These are phyloP conservation scores for Ginglymostoma cirratum DNA, from an alignment of 2,113 vertebrate genomes.

Conservation along the genomic window DNA sequence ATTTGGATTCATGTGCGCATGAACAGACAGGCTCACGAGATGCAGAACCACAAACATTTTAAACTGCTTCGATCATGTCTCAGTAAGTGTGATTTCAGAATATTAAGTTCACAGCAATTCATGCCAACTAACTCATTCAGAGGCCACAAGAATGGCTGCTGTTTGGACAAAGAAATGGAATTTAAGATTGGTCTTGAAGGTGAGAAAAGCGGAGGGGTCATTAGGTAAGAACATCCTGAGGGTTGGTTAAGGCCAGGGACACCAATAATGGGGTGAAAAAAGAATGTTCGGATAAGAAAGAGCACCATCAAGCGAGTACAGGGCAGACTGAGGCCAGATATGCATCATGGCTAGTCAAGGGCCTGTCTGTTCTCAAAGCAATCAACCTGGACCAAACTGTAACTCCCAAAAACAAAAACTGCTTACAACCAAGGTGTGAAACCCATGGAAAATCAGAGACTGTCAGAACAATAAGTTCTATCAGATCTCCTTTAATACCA, in stretches of 20 bases:
- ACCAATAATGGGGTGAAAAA: background rate
- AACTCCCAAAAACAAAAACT: too few relatives aligned
- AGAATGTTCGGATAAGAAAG: background rate
- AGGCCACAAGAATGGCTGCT: background rate
- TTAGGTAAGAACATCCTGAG: background rate
- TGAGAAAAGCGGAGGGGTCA: background rate
- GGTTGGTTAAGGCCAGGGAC: too few relatives aligned
- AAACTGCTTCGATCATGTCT: background rate
- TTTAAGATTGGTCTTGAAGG: background rate
- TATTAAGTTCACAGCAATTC: background rate
- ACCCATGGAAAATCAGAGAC: too few relatives aligned
- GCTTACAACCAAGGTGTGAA: too few relatives aligned
- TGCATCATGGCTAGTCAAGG: background rate
- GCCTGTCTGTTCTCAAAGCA: background rate
- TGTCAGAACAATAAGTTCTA: too few relatives aligned
- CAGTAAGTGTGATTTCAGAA: background rate
- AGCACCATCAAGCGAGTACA: background rate
- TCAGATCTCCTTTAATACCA: background rate
- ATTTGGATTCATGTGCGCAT: background rate
- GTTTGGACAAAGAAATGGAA: background rate
- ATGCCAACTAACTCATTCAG: too few relatives aligned
- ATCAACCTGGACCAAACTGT: too few relatives aligned
- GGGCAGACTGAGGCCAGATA: background rate
- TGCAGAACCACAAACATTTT: background rate
- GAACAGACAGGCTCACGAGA: background rate